Base-by-base conservation (phyloP, 2,113 vertebrate genomes). In the Isurus oxyrinchus region DNA sequence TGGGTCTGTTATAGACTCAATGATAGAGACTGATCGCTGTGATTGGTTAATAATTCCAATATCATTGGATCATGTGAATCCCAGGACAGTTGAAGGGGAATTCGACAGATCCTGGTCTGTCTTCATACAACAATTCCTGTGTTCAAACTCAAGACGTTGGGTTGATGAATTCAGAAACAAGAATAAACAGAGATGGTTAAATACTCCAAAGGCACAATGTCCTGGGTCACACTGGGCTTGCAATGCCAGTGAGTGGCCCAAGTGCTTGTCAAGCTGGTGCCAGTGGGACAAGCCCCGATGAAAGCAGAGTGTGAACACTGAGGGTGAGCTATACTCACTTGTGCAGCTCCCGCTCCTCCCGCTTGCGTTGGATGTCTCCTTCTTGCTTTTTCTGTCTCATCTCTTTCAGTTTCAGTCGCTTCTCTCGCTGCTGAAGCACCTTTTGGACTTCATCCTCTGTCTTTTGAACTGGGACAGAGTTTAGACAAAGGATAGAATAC, bases 391-490 rank as follows among this genome's bases (percentile, higher is more conserved):
- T 97, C 96, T 97, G 97, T 13, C 99, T 97, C 55, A 97, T 97
- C 0, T 96, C 97, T 96, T 98, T 98, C 95, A 97, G 98, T 81
- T 96, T 97, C 0, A 99, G 97, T 97, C 98, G 98, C 0, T 97
- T 97, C 96, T 99, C 98, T 96, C 98, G 98, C 96, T 98, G 97
- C 0, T 97, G 97, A 96, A 99, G 96, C 55, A 98, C 98, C 96
- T 97, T 98, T 97, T 96, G 97, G 19, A 99, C 97, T 97, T 99
- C 98, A 5, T 98, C 98, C 86, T 99, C 98, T 0, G 97, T 98
- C 97, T 99, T 99, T 21, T 98, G 97, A 72, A 99, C 99, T 99
- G 96, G 0, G 6, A 0, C 0, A 0, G 0, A 0, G 5, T 57
- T 7, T 88, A 0, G 0, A 0, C 55, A 3, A 53, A 93, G 6